Conservation (phyloP, 2,797 vertebrate genomes). For the Chrysocyon brachyurus region DNA sequence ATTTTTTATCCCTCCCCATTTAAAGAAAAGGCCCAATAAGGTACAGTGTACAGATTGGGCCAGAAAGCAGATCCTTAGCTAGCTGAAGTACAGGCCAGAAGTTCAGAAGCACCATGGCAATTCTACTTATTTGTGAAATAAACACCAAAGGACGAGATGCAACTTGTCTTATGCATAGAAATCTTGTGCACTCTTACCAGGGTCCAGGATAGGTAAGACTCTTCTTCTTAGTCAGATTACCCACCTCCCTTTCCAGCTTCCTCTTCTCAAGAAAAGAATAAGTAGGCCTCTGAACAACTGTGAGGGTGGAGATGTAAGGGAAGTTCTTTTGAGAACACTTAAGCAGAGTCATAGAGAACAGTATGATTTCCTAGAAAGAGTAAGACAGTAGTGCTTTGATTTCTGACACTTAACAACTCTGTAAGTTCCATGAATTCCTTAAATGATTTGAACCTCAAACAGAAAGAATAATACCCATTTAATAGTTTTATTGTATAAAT, state of each 20-base stretch:
- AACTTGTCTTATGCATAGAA: background rate
- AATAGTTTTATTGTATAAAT: background rate
- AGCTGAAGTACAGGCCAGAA: too few species aligned
- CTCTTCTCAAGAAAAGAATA: background rate
- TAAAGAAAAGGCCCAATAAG: background rate
- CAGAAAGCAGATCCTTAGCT: background rate
- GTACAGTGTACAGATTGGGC: background rate
- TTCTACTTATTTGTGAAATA: background rate
- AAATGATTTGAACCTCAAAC: background rate
- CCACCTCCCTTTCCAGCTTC: background rate
- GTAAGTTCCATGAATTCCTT: background rate
- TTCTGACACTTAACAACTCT: background rate
- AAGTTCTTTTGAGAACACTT: background rate
- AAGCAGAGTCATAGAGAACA: background rate
- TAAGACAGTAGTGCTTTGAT: background rate
- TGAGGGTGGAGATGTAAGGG: background rate
- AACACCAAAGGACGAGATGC: background rate
- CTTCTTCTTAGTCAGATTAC: background rate
- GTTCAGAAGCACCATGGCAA: background rate
- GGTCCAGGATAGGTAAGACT: rapidly evolving
- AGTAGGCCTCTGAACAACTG: background rate
- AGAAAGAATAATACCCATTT: background rate
- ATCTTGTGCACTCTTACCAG: background rate
- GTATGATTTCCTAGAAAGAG: background rate
- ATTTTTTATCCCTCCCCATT: background rate